Base-by-base conservation (phyloP, 2,888 invertebrate genomes). In the Strigamia maritima region DNA sequence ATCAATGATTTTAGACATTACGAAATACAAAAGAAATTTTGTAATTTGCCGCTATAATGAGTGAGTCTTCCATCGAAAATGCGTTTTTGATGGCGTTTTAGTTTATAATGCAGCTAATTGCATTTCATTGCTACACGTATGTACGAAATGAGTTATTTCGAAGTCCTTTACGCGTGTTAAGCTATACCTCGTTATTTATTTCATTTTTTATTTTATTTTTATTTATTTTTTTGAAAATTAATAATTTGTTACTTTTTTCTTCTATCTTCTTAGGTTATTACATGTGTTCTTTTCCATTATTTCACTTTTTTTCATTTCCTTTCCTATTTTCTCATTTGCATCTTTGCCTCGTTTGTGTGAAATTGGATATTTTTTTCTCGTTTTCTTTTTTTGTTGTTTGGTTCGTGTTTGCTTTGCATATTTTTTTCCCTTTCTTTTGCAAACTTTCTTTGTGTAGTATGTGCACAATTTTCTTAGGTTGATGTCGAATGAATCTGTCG, bases 371-470 rank as follows among this genome's bases (percentile, higher is more conserved):
- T 65, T 26, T 65, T 65, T 26, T 28, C 65, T 65, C 24, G 7
- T 26, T 26, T 60, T 19, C 60, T 31, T 31, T 31, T 31, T 31
- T 31, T 31, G 31, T 31, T 60, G 19, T 44, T 60, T 16, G 22
- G 19, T 60, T 60, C 60, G 60, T 60, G 44, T 65, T 65, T 24
- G 28, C 65, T 65, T 65, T 65, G 65, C 65, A 65, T 65, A 65
- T 65, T 26, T 14, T 16, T 65, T 65, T 10, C 8, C 26, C 10
- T 24, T 6, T 10, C 26, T n/a, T 60, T 60, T 44, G n/a, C 16
- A 49, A 49, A 49, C 49, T 49, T 49, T 49, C 49, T 65, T 65
- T 65, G 24, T 16, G 65, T 28, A 26, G 14, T 24, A 10, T 10
- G 26, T 65, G 65, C 65, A 65, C 65, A 65, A 60, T 65, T 65